Conservation (phyloP, 2,113 vertebrate genomes). For the Hippocampus mohnikei region DNA sequence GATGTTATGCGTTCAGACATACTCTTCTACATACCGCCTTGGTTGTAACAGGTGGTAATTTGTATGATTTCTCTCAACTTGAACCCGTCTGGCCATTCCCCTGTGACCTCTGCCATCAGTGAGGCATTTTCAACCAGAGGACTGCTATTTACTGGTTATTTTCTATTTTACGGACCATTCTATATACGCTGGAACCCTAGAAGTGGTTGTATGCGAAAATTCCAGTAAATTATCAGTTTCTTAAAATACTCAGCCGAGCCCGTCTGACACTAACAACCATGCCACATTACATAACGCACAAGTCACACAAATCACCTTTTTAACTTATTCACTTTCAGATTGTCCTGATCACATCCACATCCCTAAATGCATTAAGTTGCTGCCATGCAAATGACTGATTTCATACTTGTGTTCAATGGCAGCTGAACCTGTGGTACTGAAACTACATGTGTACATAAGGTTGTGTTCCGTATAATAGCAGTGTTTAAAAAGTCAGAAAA, state of each 20-base stretch:
- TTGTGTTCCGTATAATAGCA: neutral
- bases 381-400: neutral
- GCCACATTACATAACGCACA: neutral
- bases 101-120: conserved; percentile 6
- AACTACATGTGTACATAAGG: neutral
- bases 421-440: neutral
- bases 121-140: conserved; percentile 1
- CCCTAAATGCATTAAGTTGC: conserved; percentile 2
- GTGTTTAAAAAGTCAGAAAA: neutral
- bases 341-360: neutral
- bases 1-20: conserved; percentile 2
- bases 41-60: conserved; percentile 5
- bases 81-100: conserved; percentile 2
- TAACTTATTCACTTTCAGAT: conserved; percentile 1
- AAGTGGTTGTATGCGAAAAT: neutral
- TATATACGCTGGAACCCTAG: neutral
- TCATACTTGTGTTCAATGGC: conserved; percentile 9
- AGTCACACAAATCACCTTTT: neutral
- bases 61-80: conserved; percentile 1
- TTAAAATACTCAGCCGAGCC: neutral
- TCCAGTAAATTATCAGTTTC: conserved; percentile 9
- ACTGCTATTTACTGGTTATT: conserved; percentile 14
- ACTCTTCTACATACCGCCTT: neutral
- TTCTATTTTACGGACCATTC: neutral
- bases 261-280: conserved; percentile 6